phyloP scores from a whole-genome alignment of 2,113 vertebrate species.

The Azemiops feae region DNA sequence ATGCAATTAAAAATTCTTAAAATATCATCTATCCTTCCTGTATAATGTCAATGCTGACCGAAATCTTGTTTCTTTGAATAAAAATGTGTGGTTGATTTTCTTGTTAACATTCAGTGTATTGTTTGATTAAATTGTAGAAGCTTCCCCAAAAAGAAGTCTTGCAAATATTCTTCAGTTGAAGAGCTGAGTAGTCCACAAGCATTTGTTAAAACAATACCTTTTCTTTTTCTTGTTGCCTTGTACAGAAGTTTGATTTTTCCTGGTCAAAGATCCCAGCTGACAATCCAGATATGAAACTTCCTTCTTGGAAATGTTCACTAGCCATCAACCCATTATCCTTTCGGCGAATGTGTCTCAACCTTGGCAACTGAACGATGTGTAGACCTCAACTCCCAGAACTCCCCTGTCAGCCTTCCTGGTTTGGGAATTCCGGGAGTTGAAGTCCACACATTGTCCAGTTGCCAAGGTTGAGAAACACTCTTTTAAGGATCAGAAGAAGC shows the following conservation, averaged over 20 bases:
- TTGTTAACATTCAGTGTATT: neutral
- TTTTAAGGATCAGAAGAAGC: neutral
- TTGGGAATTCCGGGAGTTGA: neutral
- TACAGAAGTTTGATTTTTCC: neutral
- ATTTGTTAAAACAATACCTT: neutral
- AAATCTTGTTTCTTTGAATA: neutral
- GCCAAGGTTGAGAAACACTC: neutral
- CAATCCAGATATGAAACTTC: neutral
- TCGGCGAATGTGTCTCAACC: neutral
- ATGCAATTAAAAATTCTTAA: neutral
- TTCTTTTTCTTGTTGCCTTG: neutral
- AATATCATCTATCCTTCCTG: neutral
- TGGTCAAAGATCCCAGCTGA: neutral
- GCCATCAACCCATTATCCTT: neutral
- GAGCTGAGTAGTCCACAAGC: neutral
- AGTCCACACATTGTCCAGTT: neutral
- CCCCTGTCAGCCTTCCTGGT: neutral
- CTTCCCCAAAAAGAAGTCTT: neutral
- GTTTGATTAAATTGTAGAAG: neutral
- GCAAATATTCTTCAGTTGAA: neutral
- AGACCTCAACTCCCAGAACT: neutral
- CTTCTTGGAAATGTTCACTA: neutral
- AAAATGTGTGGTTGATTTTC: neutral
- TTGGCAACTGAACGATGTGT: neutral
- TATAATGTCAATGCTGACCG: neutral